Base-by-base conservation (phyloP, 2,797 vertebrate species). In the Acanthis flammea region DNA sequence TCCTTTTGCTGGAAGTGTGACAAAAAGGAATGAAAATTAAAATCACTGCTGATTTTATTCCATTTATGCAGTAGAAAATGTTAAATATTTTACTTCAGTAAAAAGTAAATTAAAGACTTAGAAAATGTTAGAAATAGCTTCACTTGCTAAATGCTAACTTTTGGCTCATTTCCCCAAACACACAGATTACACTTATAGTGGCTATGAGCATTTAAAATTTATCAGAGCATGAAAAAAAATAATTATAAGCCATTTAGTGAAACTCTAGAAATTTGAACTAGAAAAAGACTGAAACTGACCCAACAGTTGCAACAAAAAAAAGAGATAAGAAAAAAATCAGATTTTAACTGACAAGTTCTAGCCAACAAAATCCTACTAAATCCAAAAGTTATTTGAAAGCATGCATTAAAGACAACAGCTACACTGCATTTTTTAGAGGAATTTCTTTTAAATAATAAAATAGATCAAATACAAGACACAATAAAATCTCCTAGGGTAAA, bases 191-290 rank as follows among this genome's bases (percentile, higher is more conserved):
- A 91, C 54, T 92, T 60, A 53, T 2, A 87, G 53, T 11, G 0
- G 0, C 44, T 39, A 85, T 27, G 16, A 93, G 77, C 72, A 83
- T 68, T 87, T 87, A 83, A 76, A 63, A 85, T 50, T 77, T 77
- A 92, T 88, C 84, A 71, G 72, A 92, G 75, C 68, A 71, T 86
- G 30, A 74, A 77, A 86, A 55, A 85, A 55, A 75, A 44, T 17
- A 73, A 73, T 73, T 79, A 35, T 19, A 55, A 80, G 21, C 45
- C 86, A 33, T 86, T 82, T 67, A 65, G 50, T 55, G 25, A 30
- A 85, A 35, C 23, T 88, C 45, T 39, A 53, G 65, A 87, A 91
- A 85, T 37, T 12, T 45, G 35, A 91, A 89, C 33, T 28, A 35
- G 35, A 74, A 68, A 47, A 81, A 78, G 54, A 86, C 31, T 63